These are phyloP conservation scores for Strix uralensis DNA, from an alignment of 2,113 vertebrate species.

Conservation along the genomic window DNA sequence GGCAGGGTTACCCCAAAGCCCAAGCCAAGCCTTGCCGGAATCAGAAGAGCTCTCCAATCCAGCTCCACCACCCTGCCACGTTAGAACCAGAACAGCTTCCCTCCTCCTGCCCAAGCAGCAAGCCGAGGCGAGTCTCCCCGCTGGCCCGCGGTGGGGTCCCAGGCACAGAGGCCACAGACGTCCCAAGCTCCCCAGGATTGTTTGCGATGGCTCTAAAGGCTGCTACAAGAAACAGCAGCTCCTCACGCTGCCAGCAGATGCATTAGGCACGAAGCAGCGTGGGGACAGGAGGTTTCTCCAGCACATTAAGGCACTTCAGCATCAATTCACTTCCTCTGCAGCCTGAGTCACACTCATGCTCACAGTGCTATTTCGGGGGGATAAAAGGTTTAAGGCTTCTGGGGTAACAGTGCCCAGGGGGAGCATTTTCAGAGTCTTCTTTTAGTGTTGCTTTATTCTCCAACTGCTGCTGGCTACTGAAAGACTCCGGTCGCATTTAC, in stretches of 20 bases:
- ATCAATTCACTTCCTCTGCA: not conserved
- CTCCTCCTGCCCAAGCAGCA: not conserved
- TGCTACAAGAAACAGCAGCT: not conserved
- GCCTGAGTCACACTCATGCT: not conserved
- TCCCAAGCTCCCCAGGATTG: not conserved
- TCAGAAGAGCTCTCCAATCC: not conserved
- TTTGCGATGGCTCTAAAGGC: not conserved
- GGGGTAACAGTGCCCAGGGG: not conserved
- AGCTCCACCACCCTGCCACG: not conserved
- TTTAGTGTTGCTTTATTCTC: not conserved
- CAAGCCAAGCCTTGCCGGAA: not conserved
- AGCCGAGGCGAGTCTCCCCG: not conserved
- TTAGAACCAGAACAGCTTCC: not conserved
- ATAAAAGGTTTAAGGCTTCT: slow-evolving; percentile 42
- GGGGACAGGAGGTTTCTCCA: not conserved
- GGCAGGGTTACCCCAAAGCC: not conserved
- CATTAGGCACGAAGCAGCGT: not conserved
- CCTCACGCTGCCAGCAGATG: not conserved
- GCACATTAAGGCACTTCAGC: slow-evolving; percentile 57
- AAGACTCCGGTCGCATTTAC: not conserved
- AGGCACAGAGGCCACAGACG: not conserved
- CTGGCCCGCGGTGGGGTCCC: not conserved
- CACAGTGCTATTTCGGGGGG: not conserved
- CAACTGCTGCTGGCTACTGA: not conserved
- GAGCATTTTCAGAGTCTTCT: not conserved